Base-by-base conservation (phyloP, 1,140 invertebrate species). In the Pemphigus obesinymphae region DNA sequence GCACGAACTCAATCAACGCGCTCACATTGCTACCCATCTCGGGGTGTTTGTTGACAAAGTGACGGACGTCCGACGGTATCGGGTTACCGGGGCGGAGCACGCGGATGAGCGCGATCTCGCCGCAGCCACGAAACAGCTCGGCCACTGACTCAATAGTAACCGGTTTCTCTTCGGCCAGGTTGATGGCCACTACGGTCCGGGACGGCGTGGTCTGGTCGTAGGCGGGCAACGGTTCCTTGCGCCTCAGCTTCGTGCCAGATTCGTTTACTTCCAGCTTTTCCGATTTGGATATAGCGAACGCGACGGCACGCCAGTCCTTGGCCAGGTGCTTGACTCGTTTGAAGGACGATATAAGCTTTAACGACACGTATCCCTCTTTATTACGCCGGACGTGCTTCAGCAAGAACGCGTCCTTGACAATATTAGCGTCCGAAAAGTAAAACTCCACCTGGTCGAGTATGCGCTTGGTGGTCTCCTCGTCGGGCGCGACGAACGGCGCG, bases 371-470 rank as follows among this genome's bases (percentile, higher is more conserved):
- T 13, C 97, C 96, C 87, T 97, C 95, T 86, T 97, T 97, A 86
- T 97, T 97, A 31, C 96, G 90, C 45, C 95, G 91, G 4, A 98
- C 96, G 87, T 98, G 96, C 87, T 98, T 98, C 48, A 98, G 87
- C 7, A 98, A 88, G 87, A 98, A 98, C 3, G 96, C 95, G 86
- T 98, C 96, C 87, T 97, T 97, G 1, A 95, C 91, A 82, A 98
- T 96, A 86, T 96, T 97, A 23, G 93, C 94, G 86, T 98, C 96
- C 82, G 95, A 96, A 86, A 98, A 97, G 87, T 97, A 97, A 86
- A 94, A 96, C 88, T 96, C 95, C 10, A 96, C 95, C 86, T 96
- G 94, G 53, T 92, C 89, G 53, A 94, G 91, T 82, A 96, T 95
- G 83, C 92, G 91, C 34, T 92, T 90, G 1, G 92, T 90, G 29